Conservation (phyloP, 2,113 vertebrate species). For the Paradoxurus hermaphroditus region DNA sequence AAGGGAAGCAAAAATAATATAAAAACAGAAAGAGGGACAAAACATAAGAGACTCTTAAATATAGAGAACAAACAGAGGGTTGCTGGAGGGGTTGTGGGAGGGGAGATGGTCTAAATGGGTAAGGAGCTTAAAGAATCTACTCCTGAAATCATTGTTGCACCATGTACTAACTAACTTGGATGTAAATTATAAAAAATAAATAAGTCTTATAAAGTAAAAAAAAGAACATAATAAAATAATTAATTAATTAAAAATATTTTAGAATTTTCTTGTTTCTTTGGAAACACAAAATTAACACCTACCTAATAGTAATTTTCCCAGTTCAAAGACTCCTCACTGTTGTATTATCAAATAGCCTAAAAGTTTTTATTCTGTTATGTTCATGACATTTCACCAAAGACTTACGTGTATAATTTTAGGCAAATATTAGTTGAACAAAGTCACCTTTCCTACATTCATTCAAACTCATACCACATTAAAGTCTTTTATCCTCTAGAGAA, state of each 20-base stretch:
- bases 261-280: not conserved
- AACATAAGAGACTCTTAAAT: too few relatives aligned
- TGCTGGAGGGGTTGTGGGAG: too few relatives aligned
- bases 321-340: not conserved
- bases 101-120: too few relatives aligned
- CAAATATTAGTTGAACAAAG: not conserved
- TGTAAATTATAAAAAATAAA: too few relatives aligned
- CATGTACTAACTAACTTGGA: too few relatives aligned
- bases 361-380: not conserved
- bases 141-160: too few relatives aligned
- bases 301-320: not conserved
- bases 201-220: too few relatives aligned
- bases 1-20: too few relatives aligned
- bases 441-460: not conserved
- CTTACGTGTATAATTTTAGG: not conserved
- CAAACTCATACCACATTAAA: not conserved
- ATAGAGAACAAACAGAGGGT: too few relatives aligned
- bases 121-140: too few relatives aligned
- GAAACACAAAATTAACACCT: not conserved
- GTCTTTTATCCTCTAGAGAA: not conserved
- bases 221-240: too few relatives aligned
- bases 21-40: too few relatives aligned
- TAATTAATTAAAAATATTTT: not conserved
- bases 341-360: not conserved
- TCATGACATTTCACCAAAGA: not conserved